phyloP scores from a whole-genome alignment of 2,888 invertebrate genomes.

The Anorthoa munda region DNA sequence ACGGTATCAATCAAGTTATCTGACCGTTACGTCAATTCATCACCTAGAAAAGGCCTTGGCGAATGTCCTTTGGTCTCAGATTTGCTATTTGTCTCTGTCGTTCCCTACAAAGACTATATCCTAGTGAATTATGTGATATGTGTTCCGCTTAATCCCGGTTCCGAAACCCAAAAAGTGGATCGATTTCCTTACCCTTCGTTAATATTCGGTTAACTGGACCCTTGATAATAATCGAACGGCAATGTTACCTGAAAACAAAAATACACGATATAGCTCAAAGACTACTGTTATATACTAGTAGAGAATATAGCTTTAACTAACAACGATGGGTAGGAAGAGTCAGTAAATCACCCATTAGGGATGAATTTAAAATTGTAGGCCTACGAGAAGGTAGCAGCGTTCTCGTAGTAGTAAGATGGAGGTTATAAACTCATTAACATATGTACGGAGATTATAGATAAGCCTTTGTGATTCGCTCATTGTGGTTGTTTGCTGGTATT shows the following conservation, averaged over 20 bases:
- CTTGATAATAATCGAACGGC: background rate
- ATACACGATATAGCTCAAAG: background rate
- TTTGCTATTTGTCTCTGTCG: slow-evolving; percentile 12
- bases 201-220: background rate
- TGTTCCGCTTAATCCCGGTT: background rate
- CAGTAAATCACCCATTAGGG: background rate
- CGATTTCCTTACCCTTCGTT: background rate
- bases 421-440: slow-evolving; percentile 26
- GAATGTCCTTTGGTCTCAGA: background rate
- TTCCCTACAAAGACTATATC: background rate
- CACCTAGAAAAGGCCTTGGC: slow-evolving; percentile 1
- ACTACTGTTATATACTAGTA: no score
- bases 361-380: slow-evolving; percentile 12
- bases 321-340: background rate
- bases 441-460: slow-evolving; percentile 7
- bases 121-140: background rate
- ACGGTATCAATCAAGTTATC: slow-evolving; percentile 19
- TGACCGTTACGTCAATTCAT: slow-evolving; percentile 12
- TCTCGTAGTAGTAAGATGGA: background rate
- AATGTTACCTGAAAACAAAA: slow-evolving; percentile 22
- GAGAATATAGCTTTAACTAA: background rate
- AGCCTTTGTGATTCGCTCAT: slow-evolving; percentile 9
- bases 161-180: background rate
- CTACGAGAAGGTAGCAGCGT: background rate
- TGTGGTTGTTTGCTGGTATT: background rate